Conservation (phyloP, 2,113 vertebrate genomes). For the Pelusios castaneus region DNA sequence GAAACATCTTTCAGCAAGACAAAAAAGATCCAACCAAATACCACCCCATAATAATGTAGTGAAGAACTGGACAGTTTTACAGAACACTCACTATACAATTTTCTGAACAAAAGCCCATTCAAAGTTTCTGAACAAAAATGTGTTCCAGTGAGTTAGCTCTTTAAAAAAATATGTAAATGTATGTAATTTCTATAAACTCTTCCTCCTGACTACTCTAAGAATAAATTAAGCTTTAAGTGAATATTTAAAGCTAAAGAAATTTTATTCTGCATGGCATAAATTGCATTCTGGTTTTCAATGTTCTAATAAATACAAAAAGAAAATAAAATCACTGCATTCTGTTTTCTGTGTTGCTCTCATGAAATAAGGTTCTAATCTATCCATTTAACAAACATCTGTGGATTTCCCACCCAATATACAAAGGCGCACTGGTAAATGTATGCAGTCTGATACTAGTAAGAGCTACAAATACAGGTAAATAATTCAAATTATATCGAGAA, state of each 20-base stretch:
- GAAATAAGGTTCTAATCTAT: not conserved
- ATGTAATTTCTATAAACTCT: fast-evolving
- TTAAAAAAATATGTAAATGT: not conserved
- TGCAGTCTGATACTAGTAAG: not conserved
- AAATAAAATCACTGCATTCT: not conserved
- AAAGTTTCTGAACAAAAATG: not conserved
- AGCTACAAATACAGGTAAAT: not conserved
- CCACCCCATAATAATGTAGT: not conserved
- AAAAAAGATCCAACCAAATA: not conserved
- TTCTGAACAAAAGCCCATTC: not conserved
- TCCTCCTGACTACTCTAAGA: not conserved
- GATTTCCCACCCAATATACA: not conserved
- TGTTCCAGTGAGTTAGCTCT: not conserved
- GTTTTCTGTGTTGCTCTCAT: not conserved
- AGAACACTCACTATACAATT: not conserved
- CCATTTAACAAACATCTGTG: not conserved
- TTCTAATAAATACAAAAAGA: not conserved
- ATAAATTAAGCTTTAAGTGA: not conserved
- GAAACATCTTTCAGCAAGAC: not conserved
- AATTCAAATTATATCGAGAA: not conserved
- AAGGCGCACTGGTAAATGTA: not conserved
- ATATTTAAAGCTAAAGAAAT: not conserved
- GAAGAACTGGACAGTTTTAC: not conserved
- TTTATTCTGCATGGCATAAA: not conserved
- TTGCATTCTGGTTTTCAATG: not conserved